Evolutionary conservation across 1,140 invertebrate genomes (phyloP).

Genomic region (Trypoxylus dichotomus): DNA sequence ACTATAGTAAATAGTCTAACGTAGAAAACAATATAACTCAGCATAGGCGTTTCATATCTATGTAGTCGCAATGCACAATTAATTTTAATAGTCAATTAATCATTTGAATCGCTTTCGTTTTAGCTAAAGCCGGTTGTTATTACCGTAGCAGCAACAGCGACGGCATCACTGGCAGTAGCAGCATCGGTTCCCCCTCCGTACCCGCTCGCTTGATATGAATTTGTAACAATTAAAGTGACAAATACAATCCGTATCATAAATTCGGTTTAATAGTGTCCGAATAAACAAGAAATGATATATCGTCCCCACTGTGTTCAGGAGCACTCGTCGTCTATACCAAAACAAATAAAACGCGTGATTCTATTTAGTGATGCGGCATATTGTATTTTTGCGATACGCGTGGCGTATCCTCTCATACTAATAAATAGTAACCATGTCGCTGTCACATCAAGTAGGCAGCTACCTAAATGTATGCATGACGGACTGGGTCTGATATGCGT

Average conservation of each 20-base stretch:
- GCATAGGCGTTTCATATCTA: not conserved
- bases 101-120: conserved; percentile 18
- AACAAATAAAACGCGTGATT: not conserved
- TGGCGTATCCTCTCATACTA: not conserved
- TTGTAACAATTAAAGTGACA: conserved; percentile 49
- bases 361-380: not conserved
- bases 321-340: conserved; percentile 5
- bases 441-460: conserved; percentile 16
- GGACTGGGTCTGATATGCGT: conserved; percentile 1
- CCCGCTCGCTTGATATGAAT: not conserved
- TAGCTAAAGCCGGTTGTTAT: conserved; percentile 9
- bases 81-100: conserved; percentile 26
- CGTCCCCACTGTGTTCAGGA: conserved; percentile 20
- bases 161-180: not conserved
- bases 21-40: not conserved
- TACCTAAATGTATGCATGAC: conserved; percentile 22
- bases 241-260: conserved; percentile 48
- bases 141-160: not conserved
- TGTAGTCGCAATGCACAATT: not conserved
- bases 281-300: conserved; percentile 41
- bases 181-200: not conserved
- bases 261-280: conserved; percentile 45
- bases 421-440: conserved; percentile 17
- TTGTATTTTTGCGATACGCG: not conserved
- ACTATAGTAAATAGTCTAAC: not conserved